Base-by-base conservation (phyloP, 2,113 vertebrate species). In the Callocephalon fimbriatum region DNA sequence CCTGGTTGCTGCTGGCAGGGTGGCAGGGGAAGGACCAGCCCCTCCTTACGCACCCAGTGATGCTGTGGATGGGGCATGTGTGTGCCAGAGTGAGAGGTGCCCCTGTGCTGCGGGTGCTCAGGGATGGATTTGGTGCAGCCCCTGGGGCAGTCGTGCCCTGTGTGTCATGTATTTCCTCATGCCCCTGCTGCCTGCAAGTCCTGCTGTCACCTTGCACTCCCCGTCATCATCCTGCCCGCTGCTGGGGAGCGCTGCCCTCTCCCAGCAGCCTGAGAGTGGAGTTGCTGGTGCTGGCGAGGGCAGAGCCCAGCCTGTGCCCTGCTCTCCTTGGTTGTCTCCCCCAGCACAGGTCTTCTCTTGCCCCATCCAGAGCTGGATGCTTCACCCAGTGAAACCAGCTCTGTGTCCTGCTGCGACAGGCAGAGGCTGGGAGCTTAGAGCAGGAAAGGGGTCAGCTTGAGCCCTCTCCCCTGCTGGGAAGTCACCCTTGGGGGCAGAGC, bases 51-150 rank as follows among this genome's bases (percentile, higher is more conserved):
- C 22, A 50, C n/a, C 7, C 27, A 27, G 25, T 0, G 0, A 19
- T 88, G 71, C 62, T 35, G 48, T 50, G 51, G 32, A 25, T 66
- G 74, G 12, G 7, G 4, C 4, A 1, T 32, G 56, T 0, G 0
- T 48, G 45, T 81, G n/a, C 42, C 16, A 4, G 40, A 51, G n/a
- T 0, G 0, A 32, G 62, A 51, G 47, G 35, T 88, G 47, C 37
- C 12, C 21, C 1, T 2, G 37, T 51, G 72, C 29, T 0, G 0
- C 0, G 0, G 25, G 42, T 54, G 47, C 25, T 76, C 7, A 0
- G 12, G 53, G 48, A 8, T 82, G 40, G 48, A 23, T 88, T 79
- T 47, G 54, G 47, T 47, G 53, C 40, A 88, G 40, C 42, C 25
- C 12, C 5, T 53, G 35, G 42, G 51, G 14, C 29, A 42, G 25